Percentiles rank a stretch among this genome's conserved stretches.
Evolutionary conservation across 2,113 vertebrate genomes (phyloP).

Genomic region (Bubalus kerabau): DNA sequence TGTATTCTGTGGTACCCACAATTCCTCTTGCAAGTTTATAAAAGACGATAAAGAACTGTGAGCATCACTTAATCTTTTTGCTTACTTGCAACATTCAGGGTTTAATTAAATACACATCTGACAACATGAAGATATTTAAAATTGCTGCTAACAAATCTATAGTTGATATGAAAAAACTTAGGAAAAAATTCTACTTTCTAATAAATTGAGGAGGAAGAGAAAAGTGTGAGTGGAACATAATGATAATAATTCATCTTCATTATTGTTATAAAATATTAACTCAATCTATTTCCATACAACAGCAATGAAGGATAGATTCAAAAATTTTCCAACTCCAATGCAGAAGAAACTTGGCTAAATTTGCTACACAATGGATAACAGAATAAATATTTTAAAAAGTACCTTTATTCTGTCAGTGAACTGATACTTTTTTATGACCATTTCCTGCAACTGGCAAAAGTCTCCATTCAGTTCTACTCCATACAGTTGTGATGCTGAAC

Average conservation of each 20-base stretch:
- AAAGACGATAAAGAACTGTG: neutral
- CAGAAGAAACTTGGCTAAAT: neutral
- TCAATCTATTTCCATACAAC: neutral
- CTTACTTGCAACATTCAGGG: neutral
- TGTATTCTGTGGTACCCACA: neutral
- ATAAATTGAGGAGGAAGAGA: slow-evolving; percentile 14
- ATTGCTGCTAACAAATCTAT: neutral
- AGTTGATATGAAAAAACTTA: neutral
- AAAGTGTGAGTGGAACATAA: neutral
- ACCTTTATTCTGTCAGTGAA: slow-evolving; percentile 90
- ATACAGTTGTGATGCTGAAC: slow-evolving; percentile 85
- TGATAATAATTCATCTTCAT: neutral
- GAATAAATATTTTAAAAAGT: neutral
- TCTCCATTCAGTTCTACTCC: slow-evolving; percentile 92
- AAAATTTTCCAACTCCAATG: neutral
- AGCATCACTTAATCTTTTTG: neutral
- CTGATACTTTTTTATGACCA: slow-evolving; percentile 86
- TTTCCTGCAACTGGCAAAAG: slow-evolving; percentile 89
- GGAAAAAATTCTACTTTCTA: slow-evolving; percentile 7
- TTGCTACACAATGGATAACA: neutral
- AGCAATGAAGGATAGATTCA: neutral
- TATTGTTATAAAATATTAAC: slow-evolving; percentile 1
- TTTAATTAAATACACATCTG: neutral
- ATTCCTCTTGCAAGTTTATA: neutral
- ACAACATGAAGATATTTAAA: neutral